Percentiles rank a stretch among this genome's conserved stretches.
Conservation (phyloP, 2,888 invertebrate species). For the Abrostola triplasia region DNA sequence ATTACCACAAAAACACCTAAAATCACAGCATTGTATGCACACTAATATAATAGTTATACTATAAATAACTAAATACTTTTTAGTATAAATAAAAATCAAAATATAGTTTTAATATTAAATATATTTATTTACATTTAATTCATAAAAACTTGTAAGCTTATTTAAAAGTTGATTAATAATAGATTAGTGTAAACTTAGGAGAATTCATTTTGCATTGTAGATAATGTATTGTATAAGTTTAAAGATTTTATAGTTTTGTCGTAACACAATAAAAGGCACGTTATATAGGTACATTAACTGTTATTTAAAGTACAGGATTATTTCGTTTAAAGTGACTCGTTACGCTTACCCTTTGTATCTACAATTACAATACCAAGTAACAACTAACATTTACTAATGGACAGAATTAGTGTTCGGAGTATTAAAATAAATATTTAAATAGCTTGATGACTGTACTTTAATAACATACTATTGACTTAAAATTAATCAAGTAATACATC, state of each 20-base stretch:
- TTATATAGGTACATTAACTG: slow-evolving; percentile 20
- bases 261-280: slow-evolving; percentile 51
- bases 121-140: slow-evolving; percentile 65
- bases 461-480: slow-evolving; percentile 12
- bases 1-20: too few relatives aligned
- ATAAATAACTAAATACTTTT: too few relatives aligned
- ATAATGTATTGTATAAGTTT: slow-evolving; percentile 14
- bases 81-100: slow-evolving; percentile 12
- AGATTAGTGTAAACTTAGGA: slow-evolving; percentile 35
- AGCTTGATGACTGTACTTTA: slow-evolving; percentile 31
- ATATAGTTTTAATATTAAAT: slow-evolving; percentile 42
- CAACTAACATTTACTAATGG: slow-evolving; percentile 52
- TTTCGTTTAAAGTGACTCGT: slow-evolving; percentile 15
- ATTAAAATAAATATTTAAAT: slow-evolving; percentile 48
- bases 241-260: slow-evolving; percentile 22
- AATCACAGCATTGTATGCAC: too few relatives aligned
- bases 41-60: too few relatives aligned
- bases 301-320: slow-evolving; percentile 9
- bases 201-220: slow-evolving; percentile 47
- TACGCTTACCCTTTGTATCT: slow-evolving; percentile 13
- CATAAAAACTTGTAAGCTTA: slow-evolving; percentile 60
- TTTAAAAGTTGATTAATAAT: slow-evolving; percentile 33
- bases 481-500: slow-evolving; percentile 30
- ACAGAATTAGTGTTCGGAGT: slow-evolving; percentile 54
- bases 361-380: slow-evolving; percentile 26